Conservation (phyloP, 2,797 vertebrate species). For the Aselliscus stoliczkanus region DNA sequence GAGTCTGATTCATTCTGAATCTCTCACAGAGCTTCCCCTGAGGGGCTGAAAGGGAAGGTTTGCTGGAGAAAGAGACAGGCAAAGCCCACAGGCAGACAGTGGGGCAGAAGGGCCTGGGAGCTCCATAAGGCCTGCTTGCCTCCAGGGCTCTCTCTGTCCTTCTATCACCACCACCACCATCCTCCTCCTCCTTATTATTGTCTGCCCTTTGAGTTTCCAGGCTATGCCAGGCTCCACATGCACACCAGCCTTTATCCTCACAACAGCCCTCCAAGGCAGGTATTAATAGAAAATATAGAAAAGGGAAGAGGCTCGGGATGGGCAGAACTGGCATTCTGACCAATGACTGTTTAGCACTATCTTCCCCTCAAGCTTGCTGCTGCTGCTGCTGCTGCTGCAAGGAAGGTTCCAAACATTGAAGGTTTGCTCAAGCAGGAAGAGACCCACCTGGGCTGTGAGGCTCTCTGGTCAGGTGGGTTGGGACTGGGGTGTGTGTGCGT, state of each 20-base stretch:
- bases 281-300: not conserved
- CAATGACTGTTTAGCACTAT: not conserved
- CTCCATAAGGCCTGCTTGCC: rapidly evolving
- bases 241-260: not conserved
- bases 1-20: not conserved
- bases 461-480: not conserved
- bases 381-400: not conserved
- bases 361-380: not conserved
- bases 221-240: not conserved
- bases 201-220: not conserved
- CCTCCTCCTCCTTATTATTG: not conserved
- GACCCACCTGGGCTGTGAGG: not conserved
- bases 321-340: not conserved
- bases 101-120: not conserved
- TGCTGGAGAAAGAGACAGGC: not conserved
- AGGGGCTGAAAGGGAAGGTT: not conserved
- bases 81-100: not conserved
- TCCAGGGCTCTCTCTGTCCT: not conserved
- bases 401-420: not conserved
- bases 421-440: not conserved
- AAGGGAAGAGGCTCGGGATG: not conserved
- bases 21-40: not conserved
- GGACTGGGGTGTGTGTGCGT: not conserved
- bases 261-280: not conserved
- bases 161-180: not conserved